Percentiles rank a stretch among this genome's conserved stretches.
These are phyloP conservation scores for Pristis pectinata DNA, from an alignment of 2,797 vertebrate species.

Conservation along the genomic window DNA sequence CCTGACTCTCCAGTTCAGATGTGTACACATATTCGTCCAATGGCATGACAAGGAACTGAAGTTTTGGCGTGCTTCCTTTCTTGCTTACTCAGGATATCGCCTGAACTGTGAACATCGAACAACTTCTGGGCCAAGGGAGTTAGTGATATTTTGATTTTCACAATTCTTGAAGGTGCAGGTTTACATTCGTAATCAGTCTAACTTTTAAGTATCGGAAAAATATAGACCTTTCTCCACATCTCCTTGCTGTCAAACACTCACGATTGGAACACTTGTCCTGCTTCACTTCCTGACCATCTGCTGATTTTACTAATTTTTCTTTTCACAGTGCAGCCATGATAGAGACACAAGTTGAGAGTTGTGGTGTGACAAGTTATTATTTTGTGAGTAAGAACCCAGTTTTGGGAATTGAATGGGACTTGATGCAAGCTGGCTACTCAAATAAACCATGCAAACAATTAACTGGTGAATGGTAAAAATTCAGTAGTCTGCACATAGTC, in stretches of 20 bases:
- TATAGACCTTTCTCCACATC: not conserved
- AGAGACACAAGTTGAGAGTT: not conserved
- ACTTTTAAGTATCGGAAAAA: not conserved
- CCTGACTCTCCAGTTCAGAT: not conserved
- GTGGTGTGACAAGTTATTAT: not conserved
- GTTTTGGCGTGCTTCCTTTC: not conserved
- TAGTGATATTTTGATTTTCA: not conserved
- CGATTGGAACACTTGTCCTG: not conserved
- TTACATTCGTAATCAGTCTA: not conserved
- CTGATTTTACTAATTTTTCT: not conserved
- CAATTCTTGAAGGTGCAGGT: not conserved
- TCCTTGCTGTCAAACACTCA: not conserved
- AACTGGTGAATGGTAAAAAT: not conserved
- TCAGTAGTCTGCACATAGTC: not conserved
- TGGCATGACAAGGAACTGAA: not conserved
- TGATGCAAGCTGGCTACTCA: not conserved
- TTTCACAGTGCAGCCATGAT: not conserved
- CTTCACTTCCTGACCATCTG: not conserved
- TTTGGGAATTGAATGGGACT: not conserved
- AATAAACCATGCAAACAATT: conserved; percentile 2
- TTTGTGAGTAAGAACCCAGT: not conserved
- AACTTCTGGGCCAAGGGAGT: not conserved
- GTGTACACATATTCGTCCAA: not conserved
- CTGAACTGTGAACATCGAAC: not conserved
- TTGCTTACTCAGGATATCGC: not conserved